Percentiles rank a stretch among this genome's conserved stretches.
These are phyloP conservation scores for Neosilurus hyrtlii DNA, from an alignment of 2,797 vertebrate genomes.

Conservation along the genomic window DNA sequence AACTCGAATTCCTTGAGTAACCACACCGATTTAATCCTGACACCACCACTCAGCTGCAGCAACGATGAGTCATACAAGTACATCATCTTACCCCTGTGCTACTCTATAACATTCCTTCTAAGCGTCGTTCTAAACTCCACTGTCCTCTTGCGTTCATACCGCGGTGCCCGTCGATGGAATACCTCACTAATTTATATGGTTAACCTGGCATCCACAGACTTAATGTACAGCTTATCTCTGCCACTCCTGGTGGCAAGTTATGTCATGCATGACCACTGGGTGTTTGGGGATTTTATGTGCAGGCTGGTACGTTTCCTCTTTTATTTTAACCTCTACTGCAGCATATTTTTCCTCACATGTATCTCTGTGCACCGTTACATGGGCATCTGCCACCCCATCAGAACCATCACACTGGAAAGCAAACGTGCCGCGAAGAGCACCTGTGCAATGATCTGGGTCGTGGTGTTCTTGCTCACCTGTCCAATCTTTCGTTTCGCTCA, in stretches of 20 bases:
- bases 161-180: slow-evolving; percentile 73
- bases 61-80: slow-evolving; percentile 83
- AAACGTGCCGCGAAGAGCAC: slow-evolving; percentile 72
- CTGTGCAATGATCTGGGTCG: slow-evolving; percentile 75
- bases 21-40: slow-evolving; percentile 45
- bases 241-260: slow-evolving; percentile 82
- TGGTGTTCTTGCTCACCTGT: slow-evolving; percentile 78
- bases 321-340: slow-evolving; percentile 84
- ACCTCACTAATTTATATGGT: slow-evolving; percentile 84
- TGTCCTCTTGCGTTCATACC: slow-evolving; percentile 74
- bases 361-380: slow-evolving; percentile 80
- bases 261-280: slow-evolving; percentile 78
- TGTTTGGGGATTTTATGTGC: slow-evolving; percentile 84
- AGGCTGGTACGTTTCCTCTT: slow-evolving; percentile 82
- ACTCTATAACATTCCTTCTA: slow-evolving; percentile 79
- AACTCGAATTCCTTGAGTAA: slow-evolving; percentile 37
- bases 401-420: slow-evolving; percentile 77
- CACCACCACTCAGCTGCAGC: slow-evolving; percentile 64
- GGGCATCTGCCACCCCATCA: slow-evolving; percentile 82
- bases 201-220: slow-evolving; percentile 80
- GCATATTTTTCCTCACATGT: slow-evolving; percentile 83
- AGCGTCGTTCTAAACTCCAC: slow-evolving; percentile 78
- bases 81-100: slow-evolving; percentile 79
- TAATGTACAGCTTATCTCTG: slow-evolving; percentile 81
- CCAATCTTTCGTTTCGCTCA: slow-evolving; percentile 80